These are phyloP conservation scores for Apoderus coryli DNA, from an alignment of 2,888 invertebrate species.

Conservation along the genomic window DNA sequence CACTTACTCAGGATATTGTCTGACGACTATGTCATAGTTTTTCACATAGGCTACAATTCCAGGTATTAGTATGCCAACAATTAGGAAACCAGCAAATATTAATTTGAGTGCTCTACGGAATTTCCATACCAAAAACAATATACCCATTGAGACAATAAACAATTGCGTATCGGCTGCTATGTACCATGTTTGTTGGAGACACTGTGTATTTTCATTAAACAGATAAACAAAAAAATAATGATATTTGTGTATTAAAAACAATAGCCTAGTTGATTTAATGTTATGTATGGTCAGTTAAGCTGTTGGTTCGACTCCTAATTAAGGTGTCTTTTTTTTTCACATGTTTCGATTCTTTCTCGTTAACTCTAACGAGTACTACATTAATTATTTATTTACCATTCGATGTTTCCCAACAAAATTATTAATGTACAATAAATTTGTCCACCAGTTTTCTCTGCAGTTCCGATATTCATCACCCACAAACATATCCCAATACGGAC, in stretches of 20 bases:
- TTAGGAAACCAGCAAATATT: conserved; percentile 15
- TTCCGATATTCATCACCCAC: conserved; percentile 40
- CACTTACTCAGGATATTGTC: conserved; percentile 23
- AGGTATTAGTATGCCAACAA: conserved; percentile 20
- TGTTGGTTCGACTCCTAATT: too few species aligned
- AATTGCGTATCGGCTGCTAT: conserved; percentile 27
- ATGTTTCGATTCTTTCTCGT: too few species aligned
- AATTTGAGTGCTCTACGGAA: conserved; percentile 15
- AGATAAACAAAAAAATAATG: too few species aligned
- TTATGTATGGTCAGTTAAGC: too few species aligned
- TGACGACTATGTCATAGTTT: conserved; percentile 22
- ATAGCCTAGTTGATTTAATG: too few species aligned
- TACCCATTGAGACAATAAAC: conserved; percentile 22
- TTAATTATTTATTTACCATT: conserved; percentile 33
- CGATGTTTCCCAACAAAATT: conserved; percentile 53
- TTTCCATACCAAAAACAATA: conserved; percentile 22
- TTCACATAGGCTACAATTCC: conserved; percentile 23
- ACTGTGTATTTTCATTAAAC: too few species aligned
- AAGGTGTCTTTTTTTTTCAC: too few species aligned
- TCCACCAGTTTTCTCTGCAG: conserved; percentile 57
- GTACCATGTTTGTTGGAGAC: conserved; percentile 28
- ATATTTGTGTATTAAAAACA: too few species aligned
- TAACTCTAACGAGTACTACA: too few species aligned
- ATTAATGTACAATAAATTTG: conserved; percentile 57
- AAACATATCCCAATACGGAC: conserved; percentile 57